These are phyloP conservation scores for Myotis yumanensis DNA, from an alignment of 2,113 vertebrate species.

Conservation along the genomic window DNA sequence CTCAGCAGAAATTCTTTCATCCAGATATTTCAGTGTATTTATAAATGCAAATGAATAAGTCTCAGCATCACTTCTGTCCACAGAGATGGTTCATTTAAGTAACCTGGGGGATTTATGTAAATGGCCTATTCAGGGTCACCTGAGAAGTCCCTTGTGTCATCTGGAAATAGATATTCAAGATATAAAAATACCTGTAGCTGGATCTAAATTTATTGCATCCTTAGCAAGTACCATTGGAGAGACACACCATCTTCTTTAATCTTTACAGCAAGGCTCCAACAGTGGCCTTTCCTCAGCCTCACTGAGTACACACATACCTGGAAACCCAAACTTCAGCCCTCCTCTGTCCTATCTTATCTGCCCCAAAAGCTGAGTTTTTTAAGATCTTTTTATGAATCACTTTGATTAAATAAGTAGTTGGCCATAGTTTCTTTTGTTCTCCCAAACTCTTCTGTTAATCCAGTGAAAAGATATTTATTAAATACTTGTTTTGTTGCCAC, in stretches of 20 bases:
- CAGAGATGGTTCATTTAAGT: constrained; percentile 63
- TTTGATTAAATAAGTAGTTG: background rate
- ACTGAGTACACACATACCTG: background rate
- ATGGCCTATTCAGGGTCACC: constrained; percentile 65
- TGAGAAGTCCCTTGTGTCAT: constrained; percentile 49
- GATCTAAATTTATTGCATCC: background rate
- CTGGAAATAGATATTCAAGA: constrained; percentile 55
- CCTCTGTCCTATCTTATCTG: background rate
- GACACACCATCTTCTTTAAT: background rate
- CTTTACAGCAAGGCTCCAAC: background rate
- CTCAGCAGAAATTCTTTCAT: constrained; percentile 56
- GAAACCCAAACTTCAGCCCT: background rate
- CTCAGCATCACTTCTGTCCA: constrained; percentile 50
- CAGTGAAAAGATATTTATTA: background rate
- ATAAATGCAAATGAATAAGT: constrained; percentile 69
- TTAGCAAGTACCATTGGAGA: background rate
- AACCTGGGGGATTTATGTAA: constrained; percentile 58
- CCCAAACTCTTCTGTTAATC: background rate
- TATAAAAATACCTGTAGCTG: constrained; percentile 39
- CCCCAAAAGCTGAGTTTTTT: background rate
- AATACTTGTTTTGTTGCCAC: background rate
- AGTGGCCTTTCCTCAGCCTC: background rate
- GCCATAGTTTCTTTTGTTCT: background rate
- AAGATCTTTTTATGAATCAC: background rate
- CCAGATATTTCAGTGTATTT: constrained; percentile 66